These are phyloP conservation scores for Harpegnathos saltator DNA, from an alignment of 1,140 invertebrate species.

Conservation along the genomic window DNA sequence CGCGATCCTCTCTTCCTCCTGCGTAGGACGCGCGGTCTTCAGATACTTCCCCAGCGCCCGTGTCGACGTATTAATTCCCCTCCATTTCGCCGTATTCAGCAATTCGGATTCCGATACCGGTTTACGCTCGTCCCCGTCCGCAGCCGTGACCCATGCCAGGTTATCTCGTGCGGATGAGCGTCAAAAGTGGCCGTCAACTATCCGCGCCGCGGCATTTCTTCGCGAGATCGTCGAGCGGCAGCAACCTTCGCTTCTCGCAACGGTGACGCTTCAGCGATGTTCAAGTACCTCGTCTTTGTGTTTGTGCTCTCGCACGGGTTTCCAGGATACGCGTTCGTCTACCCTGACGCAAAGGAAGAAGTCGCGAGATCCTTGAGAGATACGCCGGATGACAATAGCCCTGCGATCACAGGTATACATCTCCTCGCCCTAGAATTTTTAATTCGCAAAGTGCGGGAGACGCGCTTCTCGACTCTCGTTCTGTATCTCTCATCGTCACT, in stretches of 20 bases:
- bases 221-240: not conserved
- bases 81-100: too few species aligned
- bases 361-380: not conserved
- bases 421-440: not conserved
- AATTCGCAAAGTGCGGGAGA: not conserved
- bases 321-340: not conserved
- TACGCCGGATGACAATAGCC: not conserved
- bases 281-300: not conserved
- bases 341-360: not conserved
- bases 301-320: not conserved
- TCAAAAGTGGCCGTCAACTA: not conserved
- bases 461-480: too few species aligned
- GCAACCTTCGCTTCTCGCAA: not conserved
- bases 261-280: constrained; percentile 22
- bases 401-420: constrained; percentile 11
- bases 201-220: not conserved
- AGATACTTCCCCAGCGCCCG: too few species aligned
- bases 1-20: not conserved
- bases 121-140: too few species aligned
- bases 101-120: too few species aligned
- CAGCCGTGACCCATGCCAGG: too few species aligned
- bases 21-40: too few species aligned
- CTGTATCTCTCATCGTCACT: too few species aligned
- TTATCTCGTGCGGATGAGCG: too few species aligned
- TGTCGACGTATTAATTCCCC: too few species aligned